Conservation (phyloP, 1,140 invertebrate species). For the Heliconius congener region DNA sequence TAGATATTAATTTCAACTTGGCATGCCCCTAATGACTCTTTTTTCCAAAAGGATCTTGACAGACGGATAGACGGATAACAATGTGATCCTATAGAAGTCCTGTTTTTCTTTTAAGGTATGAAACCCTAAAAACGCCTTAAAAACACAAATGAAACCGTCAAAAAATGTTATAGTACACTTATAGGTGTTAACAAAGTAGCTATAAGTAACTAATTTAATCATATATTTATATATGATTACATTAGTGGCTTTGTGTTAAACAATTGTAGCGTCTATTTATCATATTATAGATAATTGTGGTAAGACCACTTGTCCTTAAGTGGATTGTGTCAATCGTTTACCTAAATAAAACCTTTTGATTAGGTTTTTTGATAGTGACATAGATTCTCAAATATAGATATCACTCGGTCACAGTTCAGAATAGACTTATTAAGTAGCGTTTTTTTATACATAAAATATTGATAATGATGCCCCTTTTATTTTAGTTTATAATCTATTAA, state of each 20-base stretch:
- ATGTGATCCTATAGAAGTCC: neutral
- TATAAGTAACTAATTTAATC: neutral
- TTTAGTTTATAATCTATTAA: too few relatives aligned
- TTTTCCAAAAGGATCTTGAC: neutral
- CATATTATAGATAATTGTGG: conserved; percentile 1
- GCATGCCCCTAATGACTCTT: neutral
- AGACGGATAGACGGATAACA: neutral
- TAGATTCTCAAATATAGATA: neutral
- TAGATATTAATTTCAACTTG: neutral
- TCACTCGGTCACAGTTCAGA: conserved; percentile 25
- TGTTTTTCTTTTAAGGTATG: neutral
- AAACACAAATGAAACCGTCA: neutral
- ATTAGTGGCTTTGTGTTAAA: neutral
- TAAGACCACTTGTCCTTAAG: neutral
- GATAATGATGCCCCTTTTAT: neutral
- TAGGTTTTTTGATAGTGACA: neutral
- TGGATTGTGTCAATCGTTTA: conserved; percentile 6
- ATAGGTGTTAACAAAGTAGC: neutral
- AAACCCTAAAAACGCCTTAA: neutral
- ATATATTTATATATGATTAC: neutral
- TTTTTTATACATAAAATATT: neutral
- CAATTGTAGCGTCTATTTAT: neutral
- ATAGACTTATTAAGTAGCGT: conserved; percentile 13
- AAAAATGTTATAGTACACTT: neutral
- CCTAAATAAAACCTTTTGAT: neutral